These are phyloP conservation scores for Phyllotreta cruciferae DNA, from an alignment of 2,888 invertebrate species.

Conservation along the genomic window DNA sequence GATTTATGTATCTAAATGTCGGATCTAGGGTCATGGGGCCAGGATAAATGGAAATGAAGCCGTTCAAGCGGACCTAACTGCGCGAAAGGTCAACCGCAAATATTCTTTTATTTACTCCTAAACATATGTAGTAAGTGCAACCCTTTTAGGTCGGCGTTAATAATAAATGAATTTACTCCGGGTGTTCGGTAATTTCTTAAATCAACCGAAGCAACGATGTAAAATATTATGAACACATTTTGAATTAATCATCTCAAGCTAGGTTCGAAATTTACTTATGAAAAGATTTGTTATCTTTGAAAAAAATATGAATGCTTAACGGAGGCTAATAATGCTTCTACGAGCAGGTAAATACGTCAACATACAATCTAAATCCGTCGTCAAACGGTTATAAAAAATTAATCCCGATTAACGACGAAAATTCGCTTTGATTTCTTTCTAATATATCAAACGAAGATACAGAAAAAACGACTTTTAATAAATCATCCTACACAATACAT, in stretches of 20 bases:
- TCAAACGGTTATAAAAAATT: conserved; percentile 4
- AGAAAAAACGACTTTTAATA: too few relatives aligned
- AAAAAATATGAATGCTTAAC: background rate
- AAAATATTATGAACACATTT: background rate
- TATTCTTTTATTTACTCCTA: conserved; percentile 11
- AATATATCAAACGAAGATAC: background rate
- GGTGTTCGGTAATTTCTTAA: background rate
- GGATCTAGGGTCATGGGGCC: conserved; percentile 24
- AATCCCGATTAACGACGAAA: conserved; percentile 1
- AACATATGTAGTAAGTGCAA: background rate
- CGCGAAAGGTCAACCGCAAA: conserved; percentile 10
- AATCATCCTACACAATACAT: too few relatives aligned
- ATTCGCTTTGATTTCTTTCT: background rate
- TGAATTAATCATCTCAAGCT: background rate
- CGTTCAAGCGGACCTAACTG: conserved; percentile 16
- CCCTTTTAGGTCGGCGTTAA: conserved; percentile 4
- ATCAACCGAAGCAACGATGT: background rate
- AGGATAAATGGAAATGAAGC: conserved; percentile 22
- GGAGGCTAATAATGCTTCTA: too few relatives aligned
- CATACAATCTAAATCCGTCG: conserved; percentile 1
- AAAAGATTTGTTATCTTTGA: background rate
- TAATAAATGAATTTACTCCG: conserved; percentile 3
- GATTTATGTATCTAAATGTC: conserved; percentile 27
- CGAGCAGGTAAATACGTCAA: conserved; percentile 6
- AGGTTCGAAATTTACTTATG: background rate